phyloP scores from a whole-genome alignment of 23 tunicate genomes.

The Diplosoma virens region DNA sequence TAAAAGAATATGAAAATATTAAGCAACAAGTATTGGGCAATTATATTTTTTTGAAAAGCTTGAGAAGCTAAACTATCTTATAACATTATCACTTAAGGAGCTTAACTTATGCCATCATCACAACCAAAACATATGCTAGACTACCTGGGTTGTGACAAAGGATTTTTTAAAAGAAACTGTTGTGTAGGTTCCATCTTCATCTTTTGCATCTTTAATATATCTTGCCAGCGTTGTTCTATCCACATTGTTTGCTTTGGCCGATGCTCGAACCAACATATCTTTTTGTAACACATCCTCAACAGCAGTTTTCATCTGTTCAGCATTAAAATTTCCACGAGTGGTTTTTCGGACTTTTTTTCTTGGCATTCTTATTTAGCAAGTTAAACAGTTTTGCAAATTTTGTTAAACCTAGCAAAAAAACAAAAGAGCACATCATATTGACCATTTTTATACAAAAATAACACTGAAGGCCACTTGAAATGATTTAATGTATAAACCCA shows the following conservation, averaged over 20 bases:
- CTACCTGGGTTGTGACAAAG: constrained; percentile 16
- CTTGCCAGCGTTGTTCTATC: constrained; percentile 3
- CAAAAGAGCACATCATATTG: no score
- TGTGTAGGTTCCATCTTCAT: background rate
- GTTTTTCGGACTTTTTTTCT: constrained; percentile 1
- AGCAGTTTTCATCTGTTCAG: constrained; percentile 1
- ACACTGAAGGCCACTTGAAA: no score
- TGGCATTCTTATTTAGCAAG: background rate
- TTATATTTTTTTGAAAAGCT: background rate
- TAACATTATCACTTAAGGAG: background rate
- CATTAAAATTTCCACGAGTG: background rate
- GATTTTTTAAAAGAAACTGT: background rate
- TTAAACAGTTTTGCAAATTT: no score
- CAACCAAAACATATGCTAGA: background rate
- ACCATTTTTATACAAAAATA: no score
- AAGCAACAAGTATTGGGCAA: background rate
- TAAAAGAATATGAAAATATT: background rate
- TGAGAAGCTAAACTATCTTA: no score
- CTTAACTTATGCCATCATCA: background rate
- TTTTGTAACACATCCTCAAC: constrained; percentile 10
- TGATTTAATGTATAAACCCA: no score
- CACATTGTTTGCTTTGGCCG: background rate
- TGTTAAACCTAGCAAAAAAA: no score
- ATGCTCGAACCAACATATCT: background rate
- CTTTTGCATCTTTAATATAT: background rate